Evolutionary conservation across 2,888 invertebrate species (phyloP), one percentile per base, ranked within the genome.

Genomic region (Punctoribates punctum): DNA sequence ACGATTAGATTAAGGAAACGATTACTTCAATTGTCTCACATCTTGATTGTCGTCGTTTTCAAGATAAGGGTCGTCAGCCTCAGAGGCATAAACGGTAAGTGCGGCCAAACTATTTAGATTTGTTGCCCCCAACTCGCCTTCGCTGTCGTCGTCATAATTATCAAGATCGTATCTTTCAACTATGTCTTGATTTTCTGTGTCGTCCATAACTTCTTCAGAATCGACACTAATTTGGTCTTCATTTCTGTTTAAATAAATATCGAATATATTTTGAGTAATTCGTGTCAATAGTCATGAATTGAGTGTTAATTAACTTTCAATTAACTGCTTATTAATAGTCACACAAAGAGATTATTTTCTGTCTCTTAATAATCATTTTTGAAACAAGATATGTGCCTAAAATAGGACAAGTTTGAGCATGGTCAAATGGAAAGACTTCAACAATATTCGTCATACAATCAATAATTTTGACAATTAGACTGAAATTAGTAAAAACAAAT

Each of bases 151-250:
- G 80, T 85, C 85, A 80, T 84, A 85, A 78, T 84, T 82, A 78
- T 85, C 84, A 74, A 85, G 78, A 78, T 82, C 81, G 82, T 85
- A 89, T 83, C 90, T 91, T 74, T 89, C 87, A 81, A 91, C 91
- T 83, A 94, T 92, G 29, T 76, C 73, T 11, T 17, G 23, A 29
- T 65, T 46, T 73, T 42, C 54, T 46, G 13, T 20, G n/a, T 89
- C 87, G 75, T 88, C 88, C 13, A 77, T 74, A 20, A 74, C 74
- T 34, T 75, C 72, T 51, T 78, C 51, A n/a, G 51, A 51, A 20
- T 20, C n/a, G 5, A 57, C 8, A 77, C 78, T 70, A 42, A 70
- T 70, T 20, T 65, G 34, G 20, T 70, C 42, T 3, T 46, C 70
- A 42, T 70, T 29, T 70, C 67, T 77, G 74, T 73, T 73, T 17